phyloP scores from a whole-genome alignment of 2,797 vertebrate species.

The Synaphobranchus kaupii region DNA sequence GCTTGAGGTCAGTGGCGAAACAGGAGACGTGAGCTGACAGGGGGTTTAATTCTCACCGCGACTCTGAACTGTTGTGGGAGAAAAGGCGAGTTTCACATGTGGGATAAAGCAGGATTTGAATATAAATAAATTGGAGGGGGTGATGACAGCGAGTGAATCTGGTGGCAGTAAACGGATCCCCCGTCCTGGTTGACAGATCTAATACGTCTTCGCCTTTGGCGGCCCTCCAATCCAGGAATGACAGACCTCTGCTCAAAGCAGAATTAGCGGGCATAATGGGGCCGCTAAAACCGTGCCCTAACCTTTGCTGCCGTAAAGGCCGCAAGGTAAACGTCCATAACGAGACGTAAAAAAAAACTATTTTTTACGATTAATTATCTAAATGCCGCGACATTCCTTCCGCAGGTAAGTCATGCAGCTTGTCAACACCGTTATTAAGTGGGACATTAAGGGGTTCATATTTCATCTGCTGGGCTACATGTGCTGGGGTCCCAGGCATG shows the following conservation, averaged over 20 bases:
- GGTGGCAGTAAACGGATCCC: constrained; percentile 41
- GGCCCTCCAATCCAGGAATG: constrained; percentile 38
- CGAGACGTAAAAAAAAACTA: constrained; percentile 54
- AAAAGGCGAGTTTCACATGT: constrained; percentile 29
- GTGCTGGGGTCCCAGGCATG: not conserved
- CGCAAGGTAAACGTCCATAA: constrained; percentile 38
- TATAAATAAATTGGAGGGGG: constrained; percentile 55
- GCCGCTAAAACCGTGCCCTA: constrained; percentile 53
- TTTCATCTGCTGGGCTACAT: constrained; percentile 53
- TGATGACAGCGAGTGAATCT: constrained; percentile 50
- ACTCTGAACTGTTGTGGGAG: constrained; percentile 45
- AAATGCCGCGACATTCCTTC: constrained; percentile 71
- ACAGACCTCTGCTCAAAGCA: constrained; percentile 37
- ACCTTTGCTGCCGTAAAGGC: constrained; percentile 65
- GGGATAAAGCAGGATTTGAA: constrained; percentile 52
- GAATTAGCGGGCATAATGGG: constrained; percentile 53
- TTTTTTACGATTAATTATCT: constrained; percentile 73
- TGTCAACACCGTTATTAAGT: constrained; percentile 71
- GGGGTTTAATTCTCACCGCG: constrained; percentile 28
- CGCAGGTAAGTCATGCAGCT: constrained; percentile 60
- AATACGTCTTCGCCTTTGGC: constrained; percentile 49
- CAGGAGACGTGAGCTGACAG: constrained; percentile 6
- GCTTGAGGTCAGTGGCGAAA: not conserved
- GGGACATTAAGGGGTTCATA: constrained; percentile 66
- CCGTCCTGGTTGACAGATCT: constrained; percentile 45